phyloP scores from a whole-genome alignment of 2,113 vertebrate genomes.

The Rousettus leschenaultii region DNA sequence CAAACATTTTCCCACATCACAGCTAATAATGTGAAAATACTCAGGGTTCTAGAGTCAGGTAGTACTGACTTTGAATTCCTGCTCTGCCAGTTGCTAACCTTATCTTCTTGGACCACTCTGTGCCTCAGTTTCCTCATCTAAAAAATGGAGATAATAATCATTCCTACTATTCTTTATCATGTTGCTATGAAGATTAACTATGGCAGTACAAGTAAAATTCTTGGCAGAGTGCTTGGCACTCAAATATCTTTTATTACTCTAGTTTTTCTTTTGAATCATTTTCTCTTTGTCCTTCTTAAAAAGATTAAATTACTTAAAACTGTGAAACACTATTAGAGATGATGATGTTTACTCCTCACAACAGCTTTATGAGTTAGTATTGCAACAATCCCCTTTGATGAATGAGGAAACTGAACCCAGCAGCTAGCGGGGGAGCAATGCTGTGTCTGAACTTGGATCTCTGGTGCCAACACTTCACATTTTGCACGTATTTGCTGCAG shows the following conservation, averaged over 20 bases:
- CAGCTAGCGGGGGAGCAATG: background rate
- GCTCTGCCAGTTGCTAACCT: background rate
- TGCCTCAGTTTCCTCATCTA: background rate
- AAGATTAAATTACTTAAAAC: background rate
- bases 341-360: background rate
- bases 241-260: background rate
- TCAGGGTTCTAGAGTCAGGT: background rate
- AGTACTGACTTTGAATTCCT: background rate
- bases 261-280: background rate
- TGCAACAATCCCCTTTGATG: background rate
- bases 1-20: background rate
- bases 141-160: background rate
- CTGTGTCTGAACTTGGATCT: accelerated
- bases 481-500: background rate
- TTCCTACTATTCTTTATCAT: background rate
- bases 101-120: background rate
- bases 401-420: background rate
- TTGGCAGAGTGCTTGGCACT: background rate
- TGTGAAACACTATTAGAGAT: background rate
- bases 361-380: background rate
- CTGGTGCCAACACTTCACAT: too few relatives aligned
- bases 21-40: background rate
- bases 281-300: background rate
- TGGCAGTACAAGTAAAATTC: background rate
- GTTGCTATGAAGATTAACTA: background rate